Evolutionary conservation across 2,888 invertebrate genomes (phyloP), one percentile per base, ranked within the genome.

Genomic region (Agriopis marginaria): DNA sequence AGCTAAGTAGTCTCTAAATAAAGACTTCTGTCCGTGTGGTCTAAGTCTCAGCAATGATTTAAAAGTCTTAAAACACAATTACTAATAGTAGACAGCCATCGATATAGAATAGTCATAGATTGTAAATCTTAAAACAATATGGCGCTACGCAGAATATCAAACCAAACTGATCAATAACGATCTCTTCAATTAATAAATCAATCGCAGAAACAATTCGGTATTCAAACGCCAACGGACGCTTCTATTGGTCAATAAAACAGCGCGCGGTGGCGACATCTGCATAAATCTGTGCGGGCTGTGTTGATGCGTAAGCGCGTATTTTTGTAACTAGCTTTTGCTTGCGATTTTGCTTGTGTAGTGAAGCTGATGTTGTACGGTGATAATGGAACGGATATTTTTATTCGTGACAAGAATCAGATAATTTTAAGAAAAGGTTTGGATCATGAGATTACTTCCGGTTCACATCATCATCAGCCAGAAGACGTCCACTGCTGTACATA

Each of bases 171-270:
- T 77, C 76, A 74, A 44, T 63, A 71, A 73, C 70, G 65, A 65
- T 69, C 68, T 67, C 70, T 75, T 76, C 72, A 75, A 74, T 70
- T 68, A 71, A 75, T 74, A 75, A 77, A 77, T 75, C 76, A 63
- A 72, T 74, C 71, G 70, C 63, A 55, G 62, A 73, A 75, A 76
- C 73, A 77, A 82, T 82, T 79, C 73, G 74, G 80, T 80, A 79
- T 82, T 81, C 77, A 70, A 80, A 79, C 71, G 76, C 75, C 55
- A 80, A 79, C 75, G 75, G 85, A 85, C 85, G 79, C 82, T 83
- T 83, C 83, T 84, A 86, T 86, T 84, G 84, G 77, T 78, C 83
- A 82, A 86, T 87, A 87, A 86, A 86, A 78, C 82, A 81, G 79
- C 80, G 73, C 73, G 73, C 80, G 72, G 78, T 79, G 80, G 81